Conservation (phyloP, 2,888 invertebrate species). For the Cataglyphis cursor region DNA sequence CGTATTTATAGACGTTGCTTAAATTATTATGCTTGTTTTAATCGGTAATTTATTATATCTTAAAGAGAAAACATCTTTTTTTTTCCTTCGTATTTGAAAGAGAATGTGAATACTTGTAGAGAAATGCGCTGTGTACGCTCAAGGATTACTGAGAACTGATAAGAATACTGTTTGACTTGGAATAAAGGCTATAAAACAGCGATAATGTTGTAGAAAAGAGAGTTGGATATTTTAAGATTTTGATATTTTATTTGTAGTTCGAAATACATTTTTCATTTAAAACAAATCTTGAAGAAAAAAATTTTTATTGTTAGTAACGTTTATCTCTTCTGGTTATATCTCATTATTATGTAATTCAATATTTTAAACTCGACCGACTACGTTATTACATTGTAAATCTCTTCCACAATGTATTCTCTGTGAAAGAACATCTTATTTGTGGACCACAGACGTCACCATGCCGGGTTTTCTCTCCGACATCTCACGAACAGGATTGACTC, state of each 20-base stretch:
- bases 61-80: background rate
- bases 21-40: background rate
- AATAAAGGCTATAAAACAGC: background rate
- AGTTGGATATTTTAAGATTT: background rate
- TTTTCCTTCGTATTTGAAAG: background rate
- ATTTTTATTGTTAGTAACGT: background rate
- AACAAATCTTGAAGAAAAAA: background rate
- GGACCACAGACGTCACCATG: background rate
- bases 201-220: background rate
- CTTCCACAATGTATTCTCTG: background rate
- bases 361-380: background rate
- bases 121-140: background rate
- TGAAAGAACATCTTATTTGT: constrained; percentile 15
- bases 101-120: background rate
- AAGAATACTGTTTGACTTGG: background rate
- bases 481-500: constrained; percentile 9
- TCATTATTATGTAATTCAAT: background rate
- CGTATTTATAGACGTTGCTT: background rate
- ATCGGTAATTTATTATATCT: background rate
- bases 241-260: background rate
- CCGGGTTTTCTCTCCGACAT: background rate
- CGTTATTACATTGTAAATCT: constrained; percentile 5
- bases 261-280: background rate
- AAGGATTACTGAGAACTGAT: background rate
- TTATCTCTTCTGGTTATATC: background rate